Percentiles rank a stretch among this genome's conserved stretches.
Evolutionary conservation across 2,113 vertebrate species (phyloP).

Genomic region (Tetraodon nigroviridis): DNA sequence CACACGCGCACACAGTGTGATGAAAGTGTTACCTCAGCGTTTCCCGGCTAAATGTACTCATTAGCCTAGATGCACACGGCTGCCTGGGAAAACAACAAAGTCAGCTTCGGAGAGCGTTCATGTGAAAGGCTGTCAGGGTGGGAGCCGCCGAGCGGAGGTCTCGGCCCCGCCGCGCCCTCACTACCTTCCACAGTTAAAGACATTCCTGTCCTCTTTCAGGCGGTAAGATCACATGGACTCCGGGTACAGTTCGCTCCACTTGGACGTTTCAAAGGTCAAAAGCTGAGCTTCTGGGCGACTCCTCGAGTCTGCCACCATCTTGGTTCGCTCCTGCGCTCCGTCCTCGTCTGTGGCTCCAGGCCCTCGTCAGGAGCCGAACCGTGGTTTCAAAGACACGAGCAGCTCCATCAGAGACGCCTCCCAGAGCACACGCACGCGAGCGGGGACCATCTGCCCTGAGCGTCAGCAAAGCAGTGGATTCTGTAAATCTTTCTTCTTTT

Average conservation of each 20-base stretch:
- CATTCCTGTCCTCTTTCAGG: too few species aligned
- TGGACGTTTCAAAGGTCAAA: neutral
- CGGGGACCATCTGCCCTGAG: slow-evolving; percentile 7
- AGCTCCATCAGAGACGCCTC: neutral
- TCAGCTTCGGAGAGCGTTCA: slow-evolving; percentile 69
- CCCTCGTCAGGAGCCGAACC: slow-evolving; percentile 9
- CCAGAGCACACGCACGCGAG: neutral
- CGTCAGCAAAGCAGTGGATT: slow-evolving; percentile 15
- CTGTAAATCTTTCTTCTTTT: slow-evolving; percentile 18
- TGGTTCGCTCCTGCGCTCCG: slow-evolving; percentile 14
- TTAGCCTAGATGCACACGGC: slow-evolving; percentile 76
- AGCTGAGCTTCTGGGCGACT: slow-evolving; percentile 16
- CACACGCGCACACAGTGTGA: slow-evolving; percentile 35
- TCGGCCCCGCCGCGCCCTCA: slow-evolving; percentile 47
- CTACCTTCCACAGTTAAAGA: neutral
- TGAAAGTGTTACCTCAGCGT: slow-evolving; percentile 75
- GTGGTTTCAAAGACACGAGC: slow-evolving; percentile 17
- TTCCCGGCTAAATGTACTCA: slow-evolving; percentile 75
- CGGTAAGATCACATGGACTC: too few species aligned
- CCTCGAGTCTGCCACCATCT: slow-evolving; percentile 1
- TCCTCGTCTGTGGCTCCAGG: slow-evolving; percentile 6
- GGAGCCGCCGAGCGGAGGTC: slow-evolving; percentile 69
- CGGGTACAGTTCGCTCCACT: too few species aligned
- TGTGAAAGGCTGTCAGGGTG: slow-evolving; percentile 66
- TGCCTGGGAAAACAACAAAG: slow-evolving; percentile 75